Evolutionary conservation across 2,113 vertebrate genomes (phyloP), one percentile per base, ranked within the genome.

Genomic region (Micronycteris hirsuta): DNA sequence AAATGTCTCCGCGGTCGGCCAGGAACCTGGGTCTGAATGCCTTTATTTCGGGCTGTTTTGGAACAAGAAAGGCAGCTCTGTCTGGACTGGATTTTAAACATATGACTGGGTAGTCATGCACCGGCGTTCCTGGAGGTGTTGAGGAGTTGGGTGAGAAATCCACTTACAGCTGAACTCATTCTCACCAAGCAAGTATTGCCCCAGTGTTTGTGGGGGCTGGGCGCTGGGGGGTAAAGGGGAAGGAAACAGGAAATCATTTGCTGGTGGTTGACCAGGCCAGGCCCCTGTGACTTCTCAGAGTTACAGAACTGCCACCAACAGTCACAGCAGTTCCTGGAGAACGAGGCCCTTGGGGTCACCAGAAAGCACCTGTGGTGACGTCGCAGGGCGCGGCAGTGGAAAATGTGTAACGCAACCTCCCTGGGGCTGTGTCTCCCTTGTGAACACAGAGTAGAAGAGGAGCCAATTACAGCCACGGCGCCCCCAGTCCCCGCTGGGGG

Each of bases 161-260:
- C 5, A 7, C n/a, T 56, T 26, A 15, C 3, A 89, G 86, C 10
- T 49, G 58, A 73, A 47, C 77, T 92, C 15, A 11, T 90, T 95
- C 76, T 96, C 70, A 70, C n/a, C 47, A 20, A 31, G 8, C 67
- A 86, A 77, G 54, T 24, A 22, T 38, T 20, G 8, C n/a, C n/a
- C 84, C 26, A 5, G 36, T 36, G 58, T 89, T 77, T 12, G 22
- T 1, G 2, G 71, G 71, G 88, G 52, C 74, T 22, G 83, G 91
- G 95, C 24, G 1, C 0, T 16, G 33, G 16, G 4, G 22, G 54
- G 28, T 22, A 16, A 49, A 67, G 71, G 52, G 54, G 61, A 73
- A 83, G 49, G 52, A 76, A 92, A 98, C 86, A 93, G 95, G 96
- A 97, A 97, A 56, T 96, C 36, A 81, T 96, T 92, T 82, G 77